Base-by-base conservation (phyloP, 2,113 vertebrate species). In the Burhinus oedicnemus region DNA sequence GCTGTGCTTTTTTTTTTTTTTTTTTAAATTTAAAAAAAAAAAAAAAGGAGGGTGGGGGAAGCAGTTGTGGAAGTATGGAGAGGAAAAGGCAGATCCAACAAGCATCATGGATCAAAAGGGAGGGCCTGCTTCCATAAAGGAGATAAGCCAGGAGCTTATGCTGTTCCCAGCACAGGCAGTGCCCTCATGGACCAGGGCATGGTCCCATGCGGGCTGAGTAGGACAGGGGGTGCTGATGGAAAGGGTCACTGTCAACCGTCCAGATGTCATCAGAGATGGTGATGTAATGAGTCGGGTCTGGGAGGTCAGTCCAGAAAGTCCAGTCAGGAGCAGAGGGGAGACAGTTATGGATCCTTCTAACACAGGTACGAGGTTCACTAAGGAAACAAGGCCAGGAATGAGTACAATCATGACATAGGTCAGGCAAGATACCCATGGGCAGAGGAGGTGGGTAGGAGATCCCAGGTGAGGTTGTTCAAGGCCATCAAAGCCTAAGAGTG, bases 1-100 rank as follows among this genome's bases (percentile, higher is more conserved):
- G 15, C 0, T 29, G 25, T n/a, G n/a, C 5, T 60, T 64, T 12
- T 40, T 27, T 27, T 12, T 0, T 14, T 32, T 12, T 16, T 16
- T 10, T 26, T 12, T 5, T 5, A 4, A 62, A 27, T n/a, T n/a
- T n/a, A n/a, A 7, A 6, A 75, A n/a, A 54, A 11, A 19, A 22
- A 38, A 57, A 23, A 42, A n/a, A 34, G n/a, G 4, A 40, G 44
- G 15, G 44, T 44, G 44, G 13, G 36, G 9, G 18, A 60, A 32
- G 10, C 5, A 26, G 17, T 42, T 65, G 30, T 38, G 20, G n/a
- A 42, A 70, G 17, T 13, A 65, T 47, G 27, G 17, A 44, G 40
- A 71, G 23, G 36, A 62, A 71, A 65, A 75, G 36, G 14, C 52
- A 52, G 3, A n/a, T 68, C 26, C 66, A 62, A 61, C 4, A 52